A percentile compares a stretch with the other conserved stretches of the same genome.
Evolutionary conservation across 2,113 vertebrate genomes (phyloP).

Genomic region (Podarcis muralis): DNA sequence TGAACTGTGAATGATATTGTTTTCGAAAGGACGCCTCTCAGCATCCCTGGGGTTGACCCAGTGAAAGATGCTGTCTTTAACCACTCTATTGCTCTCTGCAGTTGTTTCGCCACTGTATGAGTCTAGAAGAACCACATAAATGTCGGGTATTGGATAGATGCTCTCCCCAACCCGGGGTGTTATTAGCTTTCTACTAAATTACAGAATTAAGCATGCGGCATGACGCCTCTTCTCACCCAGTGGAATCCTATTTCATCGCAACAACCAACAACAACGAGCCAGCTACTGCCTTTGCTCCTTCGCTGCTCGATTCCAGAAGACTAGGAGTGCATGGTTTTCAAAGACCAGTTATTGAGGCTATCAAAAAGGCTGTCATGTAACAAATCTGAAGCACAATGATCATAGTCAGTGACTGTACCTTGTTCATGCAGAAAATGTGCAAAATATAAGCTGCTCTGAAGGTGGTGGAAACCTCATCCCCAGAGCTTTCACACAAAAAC

Average conservation of each 20-base stretch:
- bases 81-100: not conserved
- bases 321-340: not conserved
- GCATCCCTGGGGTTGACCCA: not conserved
- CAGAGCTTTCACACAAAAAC: not conserved
- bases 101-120: not conserved
- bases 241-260: constrained; percentile 13
- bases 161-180: not conserved
- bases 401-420: not conserved
- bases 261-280: constrained; percentile 13
- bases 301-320: not conserved
- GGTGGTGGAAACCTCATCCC: not conserved
- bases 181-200: not conserved
- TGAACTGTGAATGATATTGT: too few relatives aligned
- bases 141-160: not conserved
- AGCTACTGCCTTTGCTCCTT: constrained; percentile 1
- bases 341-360: constrained; percentile 20
- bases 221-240: not conserved
- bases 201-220: constrained; percentile 1
- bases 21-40: not conserved
- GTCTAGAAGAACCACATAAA: not conserved
- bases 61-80: not conserved
- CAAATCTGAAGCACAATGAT: constrained; percentile 35
- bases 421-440: not conserved
- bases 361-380: constrained; percentile 2
- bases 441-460: not conserved